phyloP scores from a whole-genome alignment of 2,888 invertebrate species.

The Drosophila sordidula region DNA sequence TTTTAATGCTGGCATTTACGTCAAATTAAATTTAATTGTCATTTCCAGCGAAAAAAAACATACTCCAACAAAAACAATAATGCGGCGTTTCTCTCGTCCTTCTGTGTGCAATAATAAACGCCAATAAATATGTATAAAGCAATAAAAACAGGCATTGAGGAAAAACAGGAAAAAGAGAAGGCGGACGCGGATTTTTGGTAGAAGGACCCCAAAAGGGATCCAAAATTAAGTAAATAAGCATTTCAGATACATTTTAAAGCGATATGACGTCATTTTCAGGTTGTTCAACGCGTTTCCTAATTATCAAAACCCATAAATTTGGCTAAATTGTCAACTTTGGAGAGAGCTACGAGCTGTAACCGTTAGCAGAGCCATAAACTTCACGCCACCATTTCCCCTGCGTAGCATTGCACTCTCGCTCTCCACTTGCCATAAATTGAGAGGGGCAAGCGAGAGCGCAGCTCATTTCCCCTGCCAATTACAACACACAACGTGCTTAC shows the following conservation, averaged over 20 bases:
- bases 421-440: slow-evolving; percentile 66
- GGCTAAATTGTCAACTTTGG: slow-evolving; percentile 30
- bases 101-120: slow-evolving; percentile 18
- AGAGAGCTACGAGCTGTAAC: slow-evolving; percentile 16
- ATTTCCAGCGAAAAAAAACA: slow-evolving; percentile 25
- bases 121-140: slow-evolving; percentile 36
- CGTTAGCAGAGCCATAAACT: slow-evolving; percentile 31
- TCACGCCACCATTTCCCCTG: slow-evolving; percentile 59
- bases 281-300: slow-evolving; percentile 67
- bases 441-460: slow-evolving; percentile 53
- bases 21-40: slow-evolving; percentile 84
- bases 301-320: slow-evolving; percentile 66
- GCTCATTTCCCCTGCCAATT: slow-evolving; percentile 62
- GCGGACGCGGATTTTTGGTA: slow-evolving; percentile 6
- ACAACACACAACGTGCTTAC: slow-evolving; percentile 47
- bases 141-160: not conserved
- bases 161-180: not conserved
- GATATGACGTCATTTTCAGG: slow-evolving; percentile 46
- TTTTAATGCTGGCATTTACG: slow-evolving; percentile 82
- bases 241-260: not conserved
- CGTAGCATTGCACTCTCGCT: slow-evolving; percentile 47
- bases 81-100: too few relatives aligned
- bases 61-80: slow-evolving; percentile 4
- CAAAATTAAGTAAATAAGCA: not conserved
- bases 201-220: not conserved